These are phyloP conservation scores for Sciurus carolinensis DNA, from an alignment of 2,797 vertebrate genomes.

Conservation along the genomic window DNA sequence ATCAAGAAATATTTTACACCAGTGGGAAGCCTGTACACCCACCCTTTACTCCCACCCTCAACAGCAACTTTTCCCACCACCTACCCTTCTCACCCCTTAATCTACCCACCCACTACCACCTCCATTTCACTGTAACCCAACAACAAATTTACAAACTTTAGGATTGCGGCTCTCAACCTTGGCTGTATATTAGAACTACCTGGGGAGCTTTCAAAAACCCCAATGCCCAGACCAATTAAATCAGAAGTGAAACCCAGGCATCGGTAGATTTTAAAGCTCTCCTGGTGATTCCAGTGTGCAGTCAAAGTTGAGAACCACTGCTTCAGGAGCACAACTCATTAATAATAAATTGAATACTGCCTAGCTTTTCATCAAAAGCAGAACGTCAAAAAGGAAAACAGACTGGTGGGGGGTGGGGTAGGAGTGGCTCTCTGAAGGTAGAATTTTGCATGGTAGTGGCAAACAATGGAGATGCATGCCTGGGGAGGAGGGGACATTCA, in stretches of 20 bases:
- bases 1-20: background rate
- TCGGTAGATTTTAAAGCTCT: slow-evolving; percentile 79
- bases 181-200: slow-evolving; percentile 69
- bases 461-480: background rate
- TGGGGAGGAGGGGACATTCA: no score
- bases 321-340: slow-evolving; percentile 72
- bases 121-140: slow-evolving; percentile 64
- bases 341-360: slow-evolving; percentile 77
- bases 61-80: background rate
- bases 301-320: slow-evolving; percentile 71
- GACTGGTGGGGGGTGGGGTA: background rate
- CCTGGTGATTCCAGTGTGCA: slow-evolving; percentile 65
- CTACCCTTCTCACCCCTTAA: background rate
- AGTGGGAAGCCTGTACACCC: background rate
- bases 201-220: slow-evolving; percentile 78
- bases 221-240: slow-evolving; percentile 81
- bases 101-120: background rate
- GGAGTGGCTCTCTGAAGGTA: background rate
- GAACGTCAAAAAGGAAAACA: slow-evolving; percentile 54
- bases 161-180: slow-evolving; percentile 63
- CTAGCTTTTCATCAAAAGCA: slow-evolving; percentile 74
- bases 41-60: background rate
- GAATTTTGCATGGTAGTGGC: background rate
- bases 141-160: slow-evolving; percentile 66
- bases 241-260: slow-evolving; percentile 75